A percentile compares a stretch with the other conserved stretches of the same genome.
Evolutionary conservation across 2,113 vertebrate species (phyloP).

Genomic region (Brienomyrus brachyistius): DNA sequence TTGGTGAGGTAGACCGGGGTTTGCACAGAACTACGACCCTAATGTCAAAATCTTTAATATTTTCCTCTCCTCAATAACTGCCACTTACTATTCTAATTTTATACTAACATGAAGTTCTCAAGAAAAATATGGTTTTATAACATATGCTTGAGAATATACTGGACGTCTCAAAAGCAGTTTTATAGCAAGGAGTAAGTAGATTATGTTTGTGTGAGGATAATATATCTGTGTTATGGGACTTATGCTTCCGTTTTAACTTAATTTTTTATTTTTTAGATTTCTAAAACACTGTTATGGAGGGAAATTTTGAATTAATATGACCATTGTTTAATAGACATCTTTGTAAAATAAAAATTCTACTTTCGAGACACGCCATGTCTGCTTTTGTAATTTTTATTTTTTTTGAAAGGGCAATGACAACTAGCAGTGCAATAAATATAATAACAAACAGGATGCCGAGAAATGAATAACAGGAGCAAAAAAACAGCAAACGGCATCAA

Average conservation of each 20-base stretch:
- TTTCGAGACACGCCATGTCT: not conserved
- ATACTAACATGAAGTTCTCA: not conserved
- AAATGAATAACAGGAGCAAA: not conserved
- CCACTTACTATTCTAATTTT: not conserved
- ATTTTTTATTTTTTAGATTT: not conserved
- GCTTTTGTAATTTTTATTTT: not conserved
- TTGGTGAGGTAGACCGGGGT: not conserved
- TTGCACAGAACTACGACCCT: not conserved
- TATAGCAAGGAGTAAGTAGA: not conserved
- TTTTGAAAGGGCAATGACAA: not conserved
- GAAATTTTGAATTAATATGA: not conserved
- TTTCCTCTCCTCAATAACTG: not conserved
- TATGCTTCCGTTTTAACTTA: not conserved
- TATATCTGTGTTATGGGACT: not conserved
- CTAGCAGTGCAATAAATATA: not conserved
- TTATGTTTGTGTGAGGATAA: not conserved
- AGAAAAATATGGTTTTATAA: not conserved
- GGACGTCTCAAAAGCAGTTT: not conserved
- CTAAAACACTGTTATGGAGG: not conserved
- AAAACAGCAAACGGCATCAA: not conserved
- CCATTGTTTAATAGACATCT: not conserved
- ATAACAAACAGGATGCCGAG: not conserved
- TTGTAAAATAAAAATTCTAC: not conserved
- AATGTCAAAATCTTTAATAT: not conserved
- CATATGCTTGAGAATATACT: not conserved